phyloP scores from a whole-genome alignment of 2,888 invertebrate species.

The Nephrocerus scutellatus region DNA sequence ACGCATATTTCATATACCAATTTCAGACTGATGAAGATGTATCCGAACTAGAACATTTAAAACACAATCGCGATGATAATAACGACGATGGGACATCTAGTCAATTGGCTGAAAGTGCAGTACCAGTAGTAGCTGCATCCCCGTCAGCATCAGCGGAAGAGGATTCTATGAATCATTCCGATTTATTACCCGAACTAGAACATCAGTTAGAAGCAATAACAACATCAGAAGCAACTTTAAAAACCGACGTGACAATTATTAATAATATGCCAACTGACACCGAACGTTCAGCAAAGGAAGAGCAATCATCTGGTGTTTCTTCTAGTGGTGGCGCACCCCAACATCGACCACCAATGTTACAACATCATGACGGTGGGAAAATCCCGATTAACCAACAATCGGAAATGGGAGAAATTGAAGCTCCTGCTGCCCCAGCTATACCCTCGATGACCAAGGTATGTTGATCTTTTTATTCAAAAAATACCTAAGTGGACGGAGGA shows the following conservation, averaged over 20 bases:
- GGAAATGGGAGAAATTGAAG: constrained; percentile 12
- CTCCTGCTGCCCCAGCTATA: constrained; percentile 20
- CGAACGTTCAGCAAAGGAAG: no score
- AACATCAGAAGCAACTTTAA: constrained; percentile 29
- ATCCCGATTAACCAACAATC: constrained; percentile 14
- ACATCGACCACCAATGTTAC: constrained; percentile 32
- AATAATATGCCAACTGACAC: no score
- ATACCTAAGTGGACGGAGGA: no score
- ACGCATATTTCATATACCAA: no score
- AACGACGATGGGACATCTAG: constrained; percentile 20
- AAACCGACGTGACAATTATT: no score
- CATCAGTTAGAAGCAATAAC: constrained; percentile 38
- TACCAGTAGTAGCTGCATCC: constrained; percentile 4
- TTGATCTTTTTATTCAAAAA: no score
- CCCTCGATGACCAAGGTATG: constrained; percentile 28
- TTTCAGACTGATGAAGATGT: constrained; percentile 50
- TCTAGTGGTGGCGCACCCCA: constrained; percentile 31
- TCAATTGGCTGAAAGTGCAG: constrained; percentile 12
- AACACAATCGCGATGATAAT: constrained; percentile 32
- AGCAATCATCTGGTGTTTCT: no score
- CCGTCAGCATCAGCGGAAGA: constrained; percentile 20
- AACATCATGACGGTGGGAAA: constrained; percentile 30
- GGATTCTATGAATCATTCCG: constrained; percentile 23
- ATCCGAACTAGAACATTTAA: constrained; percentile 50
- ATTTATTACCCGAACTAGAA: constrained; percentile 37